phyloP scores from a whole-genome alignment of 2,113 vertebrate genomes.

The Alexandromys fortis region DNA sequence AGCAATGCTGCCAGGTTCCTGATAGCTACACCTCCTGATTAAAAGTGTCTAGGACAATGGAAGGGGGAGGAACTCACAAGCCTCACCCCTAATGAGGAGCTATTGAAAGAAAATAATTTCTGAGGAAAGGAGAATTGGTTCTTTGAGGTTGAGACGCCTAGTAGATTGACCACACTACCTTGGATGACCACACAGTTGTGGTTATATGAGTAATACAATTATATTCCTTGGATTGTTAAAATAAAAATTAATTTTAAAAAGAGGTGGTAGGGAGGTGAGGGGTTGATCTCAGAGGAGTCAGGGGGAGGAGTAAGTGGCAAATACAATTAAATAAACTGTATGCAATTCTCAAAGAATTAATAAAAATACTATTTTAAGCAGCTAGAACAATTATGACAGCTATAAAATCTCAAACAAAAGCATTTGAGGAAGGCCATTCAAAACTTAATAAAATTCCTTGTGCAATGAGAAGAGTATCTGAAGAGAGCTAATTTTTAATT shows the following conservation, averaged over 20 bases:
- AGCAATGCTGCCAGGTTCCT: background rate
- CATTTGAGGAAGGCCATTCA: background rate
- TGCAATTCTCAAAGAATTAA: background rate
- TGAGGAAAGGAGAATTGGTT: background rate
- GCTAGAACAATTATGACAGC: background rate
- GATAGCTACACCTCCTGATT: background rate
- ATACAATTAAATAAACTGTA: background rate
- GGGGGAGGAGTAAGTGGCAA: background rate
- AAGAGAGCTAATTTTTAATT: background rate
- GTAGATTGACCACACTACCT: background rate
- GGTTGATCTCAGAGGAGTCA: background rate
- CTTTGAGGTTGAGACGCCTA: background rate
- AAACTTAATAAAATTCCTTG: background rate
- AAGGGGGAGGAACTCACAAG: background rate
- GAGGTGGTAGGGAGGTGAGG: background rate
- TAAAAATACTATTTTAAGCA: background rate
- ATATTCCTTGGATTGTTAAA: background rate
- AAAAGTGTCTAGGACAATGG: background rate
- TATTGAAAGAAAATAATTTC: background rate
- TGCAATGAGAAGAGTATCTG: background rate
- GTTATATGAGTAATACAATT: background rate
- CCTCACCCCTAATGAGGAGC: background rate
- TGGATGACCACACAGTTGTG: background rate
- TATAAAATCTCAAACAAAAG: background rate
- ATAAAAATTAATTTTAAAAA: background rate